phyloP scores from a whole-genome alignment of 1,140 invertebrate species.

The Nephila pilipes region DNA sequence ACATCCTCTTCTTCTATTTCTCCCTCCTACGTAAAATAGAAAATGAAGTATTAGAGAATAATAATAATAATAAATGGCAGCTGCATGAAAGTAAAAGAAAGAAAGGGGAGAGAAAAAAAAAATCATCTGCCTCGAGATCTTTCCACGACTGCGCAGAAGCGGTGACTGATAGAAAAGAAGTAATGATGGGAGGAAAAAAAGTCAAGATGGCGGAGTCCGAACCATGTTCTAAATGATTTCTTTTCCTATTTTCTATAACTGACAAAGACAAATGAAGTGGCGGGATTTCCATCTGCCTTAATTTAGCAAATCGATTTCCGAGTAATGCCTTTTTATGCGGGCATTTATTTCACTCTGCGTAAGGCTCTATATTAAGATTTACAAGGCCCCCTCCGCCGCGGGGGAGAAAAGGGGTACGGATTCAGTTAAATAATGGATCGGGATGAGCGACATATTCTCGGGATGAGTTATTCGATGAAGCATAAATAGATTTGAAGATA shows the following conservation, averaged over 20 bases:
- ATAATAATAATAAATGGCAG: conserved; percentile 20
- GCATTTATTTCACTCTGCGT: conserved; percentile 27
- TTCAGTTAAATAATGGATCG: conserved; percentile 47
- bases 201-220: conserved; percentile 9
- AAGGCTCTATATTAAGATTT: conserved; percentile 44
- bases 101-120: conserved; percentile 18
- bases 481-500: conserved; percentile 14
- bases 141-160: not conserved
- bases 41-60: conserved; percentile 46
- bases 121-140: not conserved
- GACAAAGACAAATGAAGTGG: conserved; percentile 49
- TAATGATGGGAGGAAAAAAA: not conserved
- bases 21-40: not conserved
- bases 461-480: conserved; percentile 43
- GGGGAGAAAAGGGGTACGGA: not conserved
- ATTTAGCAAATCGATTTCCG: conserved; percentile 41
- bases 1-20: conserved; percentile 10
- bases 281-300: conserved; percentile 43
- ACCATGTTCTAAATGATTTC: conserved; percentile 22
- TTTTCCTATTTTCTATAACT: conserved; percentile 48
- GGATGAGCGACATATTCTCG: conserved; percentile 14
- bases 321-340: conserved; percentile 42
- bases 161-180: not conserved
- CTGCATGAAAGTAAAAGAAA: not conserved
- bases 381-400: not conserved